A percentile compares a stretch with the other conserved stretches of the same genome.
phyloP scores from a whole-genome alignment of 2,888 invertebrate species.

The Melieria omissa region DNA sequence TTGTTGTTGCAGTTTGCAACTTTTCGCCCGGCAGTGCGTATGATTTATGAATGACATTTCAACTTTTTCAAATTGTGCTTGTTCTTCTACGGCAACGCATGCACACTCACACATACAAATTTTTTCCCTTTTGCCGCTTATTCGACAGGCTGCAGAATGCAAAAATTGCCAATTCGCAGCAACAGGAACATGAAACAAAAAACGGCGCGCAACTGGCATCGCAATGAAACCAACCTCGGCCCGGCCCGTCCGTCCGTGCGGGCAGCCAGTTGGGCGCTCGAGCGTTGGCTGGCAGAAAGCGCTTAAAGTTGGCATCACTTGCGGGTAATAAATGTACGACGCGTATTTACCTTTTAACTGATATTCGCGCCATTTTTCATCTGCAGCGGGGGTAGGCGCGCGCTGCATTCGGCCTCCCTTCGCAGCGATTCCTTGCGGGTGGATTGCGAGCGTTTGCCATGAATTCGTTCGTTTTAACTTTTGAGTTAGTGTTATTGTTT shows the following conservation, averaged over 20 bases:
- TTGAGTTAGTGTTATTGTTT: no score
- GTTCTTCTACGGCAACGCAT: neutral
- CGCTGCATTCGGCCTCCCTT: no score
- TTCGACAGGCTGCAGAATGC: slow-evolving; percentile 1
- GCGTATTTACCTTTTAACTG: slow-evolving; percentile 55
- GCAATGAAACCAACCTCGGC: no score
- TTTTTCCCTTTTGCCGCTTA: neutral
- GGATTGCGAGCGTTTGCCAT: no score
- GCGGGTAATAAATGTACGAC: slow-evolving; percentile 25
- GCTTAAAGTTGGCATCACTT: slow-evolving; percentile 40
- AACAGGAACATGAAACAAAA: neutral
- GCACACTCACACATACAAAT: neutral
- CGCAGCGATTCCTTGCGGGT: no score
- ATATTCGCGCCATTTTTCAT: slow-evolving; percentile 54
- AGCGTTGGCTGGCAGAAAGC: no score
- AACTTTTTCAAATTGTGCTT: slow-evolving; percentile 41
- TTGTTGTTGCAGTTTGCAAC: slow-evolving; percentile 13
- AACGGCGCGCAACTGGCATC: neutral
- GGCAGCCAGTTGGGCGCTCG: no score
- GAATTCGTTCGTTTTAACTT: no score
- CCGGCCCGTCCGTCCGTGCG: no score
- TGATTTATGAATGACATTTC: slow-evolving; percentile 60
- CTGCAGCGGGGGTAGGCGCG: neutral
- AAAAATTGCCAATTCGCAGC: slow-evolving; percentile 2
- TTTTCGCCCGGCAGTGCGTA: slow-evolving; percentile 42